Conservation (phyloP, 1,140 invertebrate species). For the Agraylea sexmaculata region DNA sequence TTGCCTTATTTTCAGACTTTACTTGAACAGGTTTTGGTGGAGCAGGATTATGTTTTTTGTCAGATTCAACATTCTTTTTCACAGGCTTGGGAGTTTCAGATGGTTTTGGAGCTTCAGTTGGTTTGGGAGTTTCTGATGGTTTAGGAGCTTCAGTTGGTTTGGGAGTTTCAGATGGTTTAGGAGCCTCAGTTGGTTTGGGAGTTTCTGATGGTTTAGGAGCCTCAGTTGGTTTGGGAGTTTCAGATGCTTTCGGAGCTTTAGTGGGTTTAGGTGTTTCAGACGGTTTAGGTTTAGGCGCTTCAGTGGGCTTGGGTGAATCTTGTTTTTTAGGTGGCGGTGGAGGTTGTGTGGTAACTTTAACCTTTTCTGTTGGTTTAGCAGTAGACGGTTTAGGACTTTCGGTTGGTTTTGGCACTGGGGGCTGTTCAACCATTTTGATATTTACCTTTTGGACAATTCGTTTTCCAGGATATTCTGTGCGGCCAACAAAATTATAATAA, state of each 20-base stretch:
- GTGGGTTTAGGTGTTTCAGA: slow-evolving; percentile 17
- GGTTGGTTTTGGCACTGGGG: slow-evolving; percentile 11
- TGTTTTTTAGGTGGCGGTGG: slow-evolving; percentile 13
- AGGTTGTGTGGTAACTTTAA: slow-evolving; percentile 5
- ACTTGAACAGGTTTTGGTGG: slow-evolving; percentile 7
- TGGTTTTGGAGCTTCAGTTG: slow-evolving; percentile 9
- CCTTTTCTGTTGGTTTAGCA: slow-evolving; percentile 4
- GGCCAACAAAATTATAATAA: slow-evolving; percentile 50
- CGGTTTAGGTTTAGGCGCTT: slow-evolving; percentile 15
- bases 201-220: slow-evolving; percentile 15
- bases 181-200: slow-evolving; percentile 16
- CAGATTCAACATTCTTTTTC: slow-evolving; percentile 4
- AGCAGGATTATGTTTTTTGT: slow-evolving; percentile 16
- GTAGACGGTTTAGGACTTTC: neutral
- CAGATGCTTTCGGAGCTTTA: slow-evolving; percentile 16
- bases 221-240: slow-evolving; percentile 17
- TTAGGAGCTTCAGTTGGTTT: slow-evolving; percentile 10
- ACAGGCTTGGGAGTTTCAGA: slow-evolving; percentile 11
- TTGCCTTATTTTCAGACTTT: no score
- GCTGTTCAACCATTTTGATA: slow-evolving; percentile 36
- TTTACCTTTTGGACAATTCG: slow-evolving; percentile 43
- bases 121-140: slow-evolving; percentile 6
- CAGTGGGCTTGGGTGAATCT: slow-evolving; percentile 15
- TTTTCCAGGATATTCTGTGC: slow-evolving; percentile 39
- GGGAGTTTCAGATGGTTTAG: slow-evolving; percentile 12